Evolutionary conservation across 2,113 vertebrate genomes (phyloP), one percentile per base, ranked within the genome.

Genomic region (Labeo catla): DNA sequence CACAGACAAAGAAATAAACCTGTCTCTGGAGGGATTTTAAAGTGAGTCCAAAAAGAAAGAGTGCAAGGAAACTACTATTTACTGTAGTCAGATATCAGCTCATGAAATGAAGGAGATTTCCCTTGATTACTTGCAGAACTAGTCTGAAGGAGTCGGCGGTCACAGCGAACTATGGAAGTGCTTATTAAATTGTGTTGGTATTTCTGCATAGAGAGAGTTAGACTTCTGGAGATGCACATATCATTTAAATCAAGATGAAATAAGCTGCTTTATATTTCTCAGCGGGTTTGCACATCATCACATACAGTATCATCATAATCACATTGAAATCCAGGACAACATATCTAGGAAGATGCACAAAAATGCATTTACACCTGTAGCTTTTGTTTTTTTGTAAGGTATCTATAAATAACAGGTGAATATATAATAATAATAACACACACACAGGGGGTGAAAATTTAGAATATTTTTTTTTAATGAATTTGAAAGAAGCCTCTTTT

Each of bases 1-100:
- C 70, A 73, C 39, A 73, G 39, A 73, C 70, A 11, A 73, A 73
- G 39, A 73, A 73, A 73, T 19, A 47, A 73, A 73, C 4, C 39
- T 6, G 36, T 45, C 70, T n/a, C 70, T 73, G 36, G 19, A 45
- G 39, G 6, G 12, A 7, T 66, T 66, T 13, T 12, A 34, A 66
- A 66, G n/a, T 34, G 1, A 66, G 63, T 34, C 10, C 11, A 66
- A 10, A 72, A 73, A 73, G 43, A 63, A 19, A 2, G 13, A 68
- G 15, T 19, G 9, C 11, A 9, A 63, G n/a, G 59, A 63, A 63
- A 23, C 59, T 11, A 7, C 3, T 34, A 28, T 50, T 11, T 6
- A 50, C 49, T 54, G 52, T 15, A 19, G 54, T 11, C 61, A 65
- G 23, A 65, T 6, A 72, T 23, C 43, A 28, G 45, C 10, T 45